Base-by-base conservation (phyloP, 2,113 vertebrate species). In the Nerophis lumbriciformis region DNA sequence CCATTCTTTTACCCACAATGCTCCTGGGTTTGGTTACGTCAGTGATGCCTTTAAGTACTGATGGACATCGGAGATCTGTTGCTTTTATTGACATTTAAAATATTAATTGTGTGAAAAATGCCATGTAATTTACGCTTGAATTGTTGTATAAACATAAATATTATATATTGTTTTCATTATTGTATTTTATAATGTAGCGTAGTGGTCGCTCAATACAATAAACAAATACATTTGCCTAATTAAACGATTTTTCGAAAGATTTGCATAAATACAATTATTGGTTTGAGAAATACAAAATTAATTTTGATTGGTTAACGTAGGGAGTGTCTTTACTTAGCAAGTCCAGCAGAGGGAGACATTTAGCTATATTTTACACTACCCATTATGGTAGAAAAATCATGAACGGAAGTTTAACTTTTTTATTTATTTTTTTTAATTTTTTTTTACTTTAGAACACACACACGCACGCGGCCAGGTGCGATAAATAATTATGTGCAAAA, bases 401-500 rank as follows among this genome's bases (percentile, higher is more conserved):
- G 10, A 16, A 12, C 38, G 11, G 42, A 21, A 45, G 42, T 45
- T 44, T 57, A 44, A 6, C 11, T 19, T 12, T 14, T 55, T 55
- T 19, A 19, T 53, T 10, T n/a, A 3, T n/a, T 16, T 54, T 16
- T 5, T 12, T 8, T 5, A 8, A 1, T 10, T 4, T 39, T n/a
- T n/a, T 44, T 44, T 21, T 39, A 11, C 19, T 16, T 42, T 42
- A 11, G 3, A 57, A 7, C 36, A 35, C 57, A 19, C 66, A 45
- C 50, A 58, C 69, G 1, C 55, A 8, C 13, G 11, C 3, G 42
- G 10, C 42, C 94, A 96, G 94, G 94, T 95, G 93, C 89, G 90
- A 76, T 66, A 80, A 90, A 90, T 83, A 82, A 89, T 87, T 91
- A 90, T 89, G 91, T 89, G 80, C 28, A 28, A 70, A 81, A 85